Conservation (phyloP, 2,113 vertebrate species). For the Cebidichthys violaceus region DNA sequence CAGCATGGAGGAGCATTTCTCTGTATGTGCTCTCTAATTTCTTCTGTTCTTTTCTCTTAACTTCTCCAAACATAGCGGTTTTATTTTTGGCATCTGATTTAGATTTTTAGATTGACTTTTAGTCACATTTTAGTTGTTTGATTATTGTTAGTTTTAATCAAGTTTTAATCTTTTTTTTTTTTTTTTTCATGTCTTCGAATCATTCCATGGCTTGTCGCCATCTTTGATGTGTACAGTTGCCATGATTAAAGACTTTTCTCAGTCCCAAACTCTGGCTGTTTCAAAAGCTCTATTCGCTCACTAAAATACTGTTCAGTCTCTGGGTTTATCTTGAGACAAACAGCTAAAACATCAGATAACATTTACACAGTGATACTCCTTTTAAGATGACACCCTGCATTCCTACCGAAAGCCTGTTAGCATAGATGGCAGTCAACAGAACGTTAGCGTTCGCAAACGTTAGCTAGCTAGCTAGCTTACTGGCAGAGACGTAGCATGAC, state of each 20-base stretch:
- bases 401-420: neutral
- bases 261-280: neutral
- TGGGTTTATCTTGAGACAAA: neutral
- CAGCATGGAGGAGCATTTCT: conserved; percentile 44
- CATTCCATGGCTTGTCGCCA: neutral
- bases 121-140: neutral
- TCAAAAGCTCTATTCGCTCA: neutral
- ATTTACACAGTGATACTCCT: neutral
- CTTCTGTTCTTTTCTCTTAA: neutral
- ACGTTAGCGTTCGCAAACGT: neutral
- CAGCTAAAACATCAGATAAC: neutral
- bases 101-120: neutral
- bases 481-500: neutral
- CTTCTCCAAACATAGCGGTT: neutral
- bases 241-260: neutral
- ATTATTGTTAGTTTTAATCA: neutral
- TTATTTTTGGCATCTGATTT: neutral
- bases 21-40: conserved; percentile 26
- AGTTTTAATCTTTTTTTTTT: neutral
- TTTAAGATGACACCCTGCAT: neutral
- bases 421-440: neutral
- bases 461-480: neutral
- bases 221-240: neutral
- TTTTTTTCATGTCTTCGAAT: neutral
- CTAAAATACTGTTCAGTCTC: neutral